These are phyloP conservation scores for Drosophila erecta DNA, from an alignment of 1,140 invertebrate species.

Conservation along the genomic window DNA sequence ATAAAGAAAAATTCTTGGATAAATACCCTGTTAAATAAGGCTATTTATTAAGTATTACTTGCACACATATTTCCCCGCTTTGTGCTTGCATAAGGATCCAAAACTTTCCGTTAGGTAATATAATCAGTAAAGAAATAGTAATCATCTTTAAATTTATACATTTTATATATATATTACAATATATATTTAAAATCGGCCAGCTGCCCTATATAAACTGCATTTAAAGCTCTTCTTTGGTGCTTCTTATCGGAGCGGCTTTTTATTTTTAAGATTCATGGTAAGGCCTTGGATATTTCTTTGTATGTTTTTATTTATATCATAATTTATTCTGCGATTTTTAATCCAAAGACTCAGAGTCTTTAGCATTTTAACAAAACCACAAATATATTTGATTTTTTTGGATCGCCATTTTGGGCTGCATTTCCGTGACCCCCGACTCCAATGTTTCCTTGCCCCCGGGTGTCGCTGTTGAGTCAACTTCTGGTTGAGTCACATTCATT, in stretches of 20 bases:
- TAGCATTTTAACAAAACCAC: not conserved
- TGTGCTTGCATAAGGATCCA: not conserved
- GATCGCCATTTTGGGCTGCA: conserved; percentile 35
- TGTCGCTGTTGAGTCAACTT: conserved; percentile 36
- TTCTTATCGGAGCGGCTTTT: conserved; percentile 21
- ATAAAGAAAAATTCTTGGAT: not conserved
- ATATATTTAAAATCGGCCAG: not conserved
- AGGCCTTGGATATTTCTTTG: not conserved
- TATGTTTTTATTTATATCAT: not conserved
- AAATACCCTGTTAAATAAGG: not conserved
- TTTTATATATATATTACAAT: not conserved
- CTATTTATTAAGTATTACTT: too few relatives aligned
- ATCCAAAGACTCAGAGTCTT: not conserved
- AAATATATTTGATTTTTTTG: not conserved
- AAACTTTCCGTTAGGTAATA: not conserved
- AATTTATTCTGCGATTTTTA: not conserved
- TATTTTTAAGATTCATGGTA: conserved; percentile 3
- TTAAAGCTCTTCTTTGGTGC: not conserved
- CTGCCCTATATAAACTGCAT: too few relatives aligned
- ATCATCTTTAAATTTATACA: not conserved
- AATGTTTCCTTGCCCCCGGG: not conserved
- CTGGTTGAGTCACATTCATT: conserved; percentile 48
- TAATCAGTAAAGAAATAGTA: not conserved
- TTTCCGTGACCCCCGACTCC: conserved; percentile 23
- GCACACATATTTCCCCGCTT: not conserved